Evolutionary conservation across 2,888 invertebrate species (phyloP).

Genomic region (Physocephala rufipes): DNA sequence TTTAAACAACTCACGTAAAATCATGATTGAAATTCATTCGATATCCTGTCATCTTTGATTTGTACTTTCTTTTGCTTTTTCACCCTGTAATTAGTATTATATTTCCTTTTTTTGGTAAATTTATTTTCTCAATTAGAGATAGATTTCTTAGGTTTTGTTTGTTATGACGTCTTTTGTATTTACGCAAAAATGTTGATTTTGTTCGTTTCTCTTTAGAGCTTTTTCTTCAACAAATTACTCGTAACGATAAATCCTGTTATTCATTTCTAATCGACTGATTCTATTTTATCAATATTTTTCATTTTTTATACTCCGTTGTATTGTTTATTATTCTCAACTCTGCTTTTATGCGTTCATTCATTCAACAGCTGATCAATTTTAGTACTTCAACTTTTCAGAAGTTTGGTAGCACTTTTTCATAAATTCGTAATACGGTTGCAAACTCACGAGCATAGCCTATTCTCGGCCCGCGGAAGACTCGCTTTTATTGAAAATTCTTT

Average conservation of each 20-base stretch:
- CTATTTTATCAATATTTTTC: not conserved
- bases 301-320: not conserved
- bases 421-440: not conserved
- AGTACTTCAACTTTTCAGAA: not conserved
- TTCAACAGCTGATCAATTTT: conserved; percentile 4
- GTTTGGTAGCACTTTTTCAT: conserved; percentile 12
- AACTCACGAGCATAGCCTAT: too few relatives aligned
- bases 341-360: conserved; percentile 14
- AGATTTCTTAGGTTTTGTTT: conserved; percentile 20
- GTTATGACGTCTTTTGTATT: conserved; percentile 26
- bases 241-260: conserved; percentile 4
- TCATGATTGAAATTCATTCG: conserved; percentile 55
- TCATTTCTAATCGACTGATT: not conserved
- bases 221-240: not conserved
- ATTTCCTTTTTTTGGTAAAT: conserved; percentile 11
- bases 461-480: too few relatives aligned
- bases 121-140: not conserved
- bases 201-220: conserved; percentile 11
- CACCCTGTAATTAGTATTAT: conserved; percentile 3
- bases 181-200: conserved; percentile 35
- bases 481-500: too few relatives aligned
- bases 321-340: conserved; percentile 2
- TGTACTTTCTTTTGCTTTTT: conserved; percentile 2
- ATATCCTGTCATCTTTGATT: conserved; percentile 42
- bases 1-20: conserved; percentile 52